These are phyloP conservation scores for Apolygus lucorum DNA, from an alignment of 1,140 invertebrate species.

Conservation along the genomic window DNA sequence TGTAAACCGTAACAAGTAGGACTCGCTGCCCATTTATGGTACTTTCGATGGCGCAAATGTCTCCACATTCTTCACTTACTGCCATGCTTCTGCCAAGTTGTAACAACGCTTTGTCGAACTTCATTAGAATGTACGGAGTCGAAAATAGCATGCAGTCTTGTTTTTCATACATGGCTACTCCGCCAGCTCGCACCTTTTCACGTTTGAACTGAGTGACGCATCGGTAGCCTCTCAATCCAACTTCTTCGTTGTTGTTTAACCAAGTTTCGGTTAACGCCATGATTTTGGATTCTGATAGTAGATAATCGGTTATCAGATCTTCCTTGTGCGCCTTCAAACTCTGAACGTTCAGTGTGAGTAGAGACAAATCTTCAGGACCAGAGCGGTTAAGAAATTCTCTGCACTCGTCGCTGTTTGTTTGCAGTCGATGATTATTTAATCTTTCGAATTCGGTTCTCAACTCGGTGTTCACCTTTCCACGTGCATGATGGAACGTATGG, in stretches of 20 bases:
- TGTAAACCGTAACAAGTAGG: too few relatives aligned
- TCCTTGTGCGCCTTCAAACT: not conserved
- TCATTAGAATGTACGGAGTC: slow-evolving; percentile 8
- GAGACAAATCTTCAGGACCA: not conserved
- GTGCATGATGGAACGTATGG: not conserved
- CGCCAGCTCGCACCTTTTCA: not conserved
- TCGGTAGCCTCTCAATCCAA: slow-evolving; percentile 11
- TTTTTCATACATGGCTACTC: not conserved
- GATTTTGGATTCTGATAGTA: slow-evolving; percentile 4
- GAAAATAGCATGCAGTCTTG: slow-evolving; percentile 3
- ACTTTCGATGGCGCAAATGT: too few relatives aligned
- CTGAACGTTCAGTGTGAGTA: not conserved
- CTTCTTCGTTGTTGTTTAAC: slow-evolving; percentile 6
- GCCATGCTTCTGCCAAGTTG: slow-evolving; percentile 11
- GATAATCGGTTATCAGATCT: slow-evolving; percentile 3
- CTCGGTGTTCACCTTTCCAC: not conserved
- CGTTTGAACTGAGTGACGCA: not conserved
- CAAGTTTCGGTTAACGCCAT: slow-evolving; percentile 4
- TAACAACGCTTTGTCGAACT: slow-evolving; percentile 2
- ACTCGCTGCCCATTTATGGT: too few relatives aligned
- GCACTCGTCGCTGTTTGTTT: not conserved
- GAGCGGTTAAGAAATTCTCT: not conserved
- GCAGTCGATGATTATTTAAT: not conserved
- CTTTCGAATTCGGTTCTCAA: not conserved
- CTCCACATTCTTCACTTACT: slow-evolving; percentile 10